A percentile compares a stretch with the other conserved stretches of the same genome.
phyloP scores from a whole-genome alignment of 2,113 vertebrate genomes.

The Girardinichthys multiradiatus region DNA sequence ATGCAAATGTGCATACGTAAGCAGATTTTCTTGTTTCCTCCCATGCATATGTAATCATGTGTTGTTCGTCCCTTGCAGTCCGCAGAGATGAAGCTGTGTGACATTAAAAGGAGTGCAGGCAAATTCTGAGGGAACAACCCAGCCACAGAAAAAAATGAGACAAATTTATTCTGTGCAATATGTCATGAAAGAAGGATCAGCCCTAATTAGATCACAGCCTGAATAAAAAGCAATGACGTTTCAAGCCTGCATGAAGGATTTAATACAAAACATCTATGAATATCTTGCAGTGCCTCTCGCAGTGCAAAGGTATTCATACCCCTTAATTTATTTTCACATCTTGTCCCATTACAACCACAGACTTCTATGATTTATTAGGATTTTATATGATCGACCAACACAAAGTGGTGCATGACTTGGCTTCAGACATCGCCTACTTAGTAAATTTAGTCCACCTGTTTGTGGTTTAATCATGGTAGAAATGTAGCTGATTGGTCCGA shows the following conservation, averaged over 20 bases:
- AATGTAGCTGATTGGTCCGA: too few relatives aligned
- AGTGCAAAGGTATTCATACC: too few relatives aligned
- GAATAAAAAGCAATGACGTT: background rate
- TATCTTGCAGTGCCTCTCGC: background rate
- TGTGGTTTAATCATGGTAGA: too few relatives aligned
- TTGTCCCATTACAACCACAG: too few relatives aligned
- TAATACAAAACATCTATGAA: background rate
- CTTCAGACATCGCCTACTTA: too few relatives aligned
- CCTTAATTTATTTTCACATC: too few relatives aligned
- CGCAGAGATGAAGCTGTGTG: constrained; percentile 3
- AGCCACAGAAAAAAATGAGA: background rate
- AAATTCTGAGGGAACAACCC: background rate
- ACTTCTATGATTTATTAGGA: background rate
- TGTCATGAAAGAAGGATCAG: background rate
- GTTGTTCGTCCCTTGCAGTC: background rate
- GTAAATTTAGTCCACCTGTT: too few relatives aligned
- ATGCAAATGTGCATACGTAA: constrained; percentile 18
- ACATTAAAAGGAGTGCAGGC: constrained; percentile 5
- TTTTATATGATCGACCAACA: too few relatives aligned
- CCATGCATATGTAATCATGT: constrained; percentile 38
- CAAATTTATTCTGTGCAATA: background rate
- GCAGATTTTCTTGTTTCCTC: constrained; percentile 29
- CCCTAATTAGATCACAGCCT: background rate
- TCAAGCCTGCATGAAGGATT: background rate
- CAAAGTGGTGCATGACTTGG: too few relatives aligned